phyloP scores from a whole-genome alignment of 2,888 invertebrate species.

The Pollenia amentaria region DNA sequence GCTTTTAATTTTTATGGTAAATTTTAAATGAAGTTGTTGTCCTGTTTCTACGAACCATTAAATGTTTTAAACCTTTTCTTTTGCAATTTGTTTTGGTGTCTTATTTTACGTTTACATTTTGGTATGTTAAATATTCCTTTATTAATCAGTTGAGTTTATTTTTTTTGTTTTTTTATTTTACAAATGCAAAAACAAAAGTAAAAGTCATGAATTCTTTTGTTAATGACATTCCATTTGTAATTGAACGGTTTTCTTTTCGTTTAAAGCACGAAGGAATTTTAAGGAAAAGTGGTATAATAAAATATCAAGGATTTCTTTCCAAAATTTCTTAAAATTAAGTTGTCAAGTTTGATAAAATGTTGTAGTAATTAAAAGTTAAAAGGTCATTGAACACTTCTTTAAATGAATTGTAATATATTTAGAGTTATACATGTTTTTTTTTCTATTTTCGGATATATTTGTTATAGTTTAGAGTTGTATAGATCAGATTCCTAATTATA shows the following conservation, averaged over 20 bases:
- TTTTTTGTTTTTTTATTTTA: too few relatives aligned
- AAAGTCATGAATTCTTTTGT: slow-evolving; percentile 55
- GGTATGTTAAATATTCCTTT: slow-evolving; percentile 48
- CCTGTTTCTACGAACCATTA: slow-evolving; percentile 61
- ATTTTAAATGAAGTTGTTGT: slow-evolving; percentile 53
- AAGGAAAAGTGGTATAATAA: background rate
- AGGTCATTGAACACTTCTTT: too few relatives aligned
- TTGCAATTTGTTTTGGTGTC: slow-evolving; percentile 1
- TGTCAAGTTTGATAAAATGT: background rate
- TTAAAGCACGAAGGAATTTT: background rate
- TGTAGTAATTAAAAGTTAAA: too few relatives aligned
- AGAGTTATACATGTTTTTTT: too few relatives aligned
- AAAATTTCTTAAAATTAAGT: background rate
- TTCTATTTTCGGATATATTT: too few relatives aligned
- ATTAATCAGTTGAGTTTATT: slow-evolving; percentile 16
- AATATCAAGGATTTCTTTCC: background rate
- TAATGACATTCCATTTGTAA: slow-evolving; percentile 35
- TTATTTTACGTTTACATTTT: slow-evolving; percentile 17
- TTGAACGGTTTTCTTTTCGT: background rate
- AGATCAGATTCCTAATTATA: too few relatives aligned
- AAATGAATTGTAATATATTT: too few relatives aligned
- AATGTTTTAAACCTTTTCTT: slow-evolving; percentile 62
- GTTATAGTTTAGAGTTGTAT: too few relatives aligned
- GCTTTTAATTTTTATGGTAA: slow-evolving; percentile 1
- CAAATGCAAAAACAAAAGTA: slow-evolving; percentile 16